Conservation (phyloP, 37 sponge, comb jelly and placozoan genomes). For the Spongilla lacustris region DNA sequence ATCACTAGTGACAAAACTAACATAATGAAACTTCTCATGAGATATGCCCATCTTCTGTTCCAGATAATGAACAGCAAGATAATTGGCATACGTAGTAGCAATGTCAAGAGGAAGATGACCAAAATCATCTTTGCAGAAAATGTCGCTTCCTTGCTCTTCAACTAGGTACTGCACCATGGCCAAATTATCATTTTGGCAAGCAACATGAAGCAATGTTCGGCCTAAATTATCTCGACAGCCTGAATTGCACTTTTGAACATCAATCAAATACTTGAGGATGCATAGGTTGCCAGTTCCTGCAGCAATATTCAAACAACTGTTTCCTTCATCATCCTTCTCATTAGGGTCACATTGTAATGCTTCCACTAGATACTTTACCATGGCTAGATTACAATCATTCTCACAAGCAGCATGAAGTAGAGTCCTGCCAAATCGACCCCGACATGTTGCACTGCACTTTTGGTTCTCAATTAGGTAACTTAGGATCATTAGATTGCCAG, state of each 20-base stretch:
- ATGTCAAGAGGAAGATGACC: background rate
- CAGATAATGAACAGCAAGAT: background rate
- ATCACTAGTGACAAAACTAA: background rate
- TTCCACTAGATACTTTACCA: slow-evolving; percentile 51
- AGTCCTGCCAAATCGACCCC: slow-evolving; percentile 8
- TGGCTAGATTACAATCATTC: slow-evolving; percentile 34
- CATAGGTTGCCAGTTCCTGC: too few relatives aligned
- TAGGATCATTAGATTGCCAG: slow-evolving; percentile 50
- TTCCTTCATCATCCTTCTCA: background rate
- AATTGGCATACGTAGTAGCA: background rate
- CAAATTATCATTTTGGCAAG: slow-evolving; percentile 52
- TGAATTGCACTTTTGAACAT: too few relatives aligned
- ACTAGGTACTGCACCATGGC: slow-evolving; percentile 46
- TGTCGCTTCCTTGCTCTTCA: background rate
- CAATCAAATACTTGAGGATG: too few relatives aligned
- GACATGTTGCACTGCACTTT: background rate
- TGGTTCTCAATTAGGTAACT: slow-evolving; percentile 2
- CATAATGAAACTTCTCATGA: background rate
- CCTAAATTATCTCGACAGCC: background rate
- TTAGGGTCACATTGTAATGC: background rate
- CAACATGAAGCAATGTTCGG: slow-evolving; percentile 46
- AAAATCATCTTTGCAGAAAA: background rate
- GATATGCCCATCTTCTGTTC: background rate
- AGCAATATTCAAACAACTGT: too few relatives aligned
- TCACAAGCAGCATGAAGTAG: slow-evolving; percentile 19